These are phyloP conservation scores for Subacronicta megacephala DNA, from an alignment of 2,888 invertebrate species.

Conservation along the genomic window DNA sequence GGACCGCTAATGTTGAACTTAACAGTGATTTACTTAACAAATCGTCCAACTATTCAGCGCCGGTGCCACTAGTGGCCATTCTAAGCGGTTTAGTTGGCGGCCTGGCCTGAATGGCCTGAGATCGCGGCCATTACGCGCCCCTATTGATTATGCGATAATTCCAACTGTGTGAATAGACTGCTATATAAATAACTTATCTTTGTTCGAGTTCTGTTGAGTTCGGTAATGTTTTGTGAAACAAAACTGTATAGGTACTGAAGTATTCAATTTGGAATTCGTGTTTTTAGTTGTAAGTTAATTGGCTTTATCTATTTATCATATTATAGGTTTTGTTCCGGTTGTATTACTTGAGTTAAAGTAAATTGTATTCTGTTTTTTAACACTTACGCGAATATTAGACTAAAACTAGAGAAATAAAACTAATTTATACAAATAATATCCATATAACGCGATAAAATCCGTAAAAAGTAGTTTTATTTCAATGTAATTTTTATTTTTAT, in stretches of 20 bases:
- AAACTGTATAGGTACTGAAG: too few relatives aligned
- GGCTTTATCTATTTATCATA: too few relatives aligned
- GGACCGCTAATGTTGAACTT: slow-evolving; percentile 46
- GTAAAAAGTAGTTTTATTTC: too few relatives aligned
- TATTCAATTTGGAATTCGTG: slow-evolving; percentile 30
- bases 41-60: slow-evolving; percentile 50
- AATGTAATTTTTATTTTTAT: too few relatives aligned
- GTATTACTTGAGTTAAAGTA: too few relatives aligned
- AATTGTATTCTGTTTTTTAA: too few relatives aligned
- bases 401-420: too few relatives aligned
- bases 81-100: slow-evolving; percentile 17
- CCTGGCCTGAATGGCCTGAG: slow-evolving; percentile 37
- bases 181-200: slow-evolving; percentile 49
- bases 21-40: slow-evolving; percentile 52
- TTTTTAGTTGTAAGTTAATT: slow-evolving; percentile 29
- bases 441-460: too few relatives aligned
- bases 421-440: too few relatives aligned
- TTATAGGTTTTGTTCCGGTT: too few relatives aligned
- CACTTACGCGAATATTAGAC: too few relatives aligned
- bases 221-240: slow-evolving; percentile 36
- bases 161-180: slow-evolving; percentile 44
- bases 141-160: slow-evolving; percentile 55
- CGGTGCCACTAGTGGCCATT: slow-evolving; percentile 35
- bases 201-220: slow-evolving; percentile 32
- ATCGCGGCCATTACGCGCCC: slow-evolving; percentile 47